Conservation (phyloP, 2,888 invertebrate genomes). For the Chironomus riparius region DNA sequence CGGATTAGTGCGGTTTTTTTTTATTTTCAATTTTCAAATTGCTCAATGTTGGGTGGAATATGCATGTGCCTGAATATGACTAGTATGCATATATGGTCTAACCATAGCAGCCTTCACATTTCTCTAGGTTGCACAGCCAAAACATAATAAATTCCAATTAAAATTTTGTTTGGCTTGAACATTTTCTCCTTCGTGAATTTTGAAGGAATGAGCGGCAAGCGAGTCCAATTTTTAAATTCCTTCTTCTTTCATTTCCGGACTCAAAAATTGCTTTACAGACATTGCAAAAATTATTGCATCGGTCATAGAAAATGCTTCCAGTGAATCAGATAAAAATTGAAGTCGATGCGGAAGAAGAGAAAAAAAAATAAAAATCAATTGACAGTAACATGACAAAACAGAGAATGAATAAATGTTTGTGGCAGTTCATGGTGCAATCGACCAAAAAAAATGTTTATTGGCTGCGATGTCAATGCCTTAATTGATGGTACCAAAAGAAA, state of each 20-base stretch:
- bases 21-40: constrained; percentile 1
- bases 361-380: background rate
- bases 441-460: background rate
- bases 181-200: background rate
- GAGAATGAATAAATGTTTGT: background rate
- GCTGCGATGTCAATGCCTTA: background rate
- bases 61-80: background rate
- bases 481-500: background rate
- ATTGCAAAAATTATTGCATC: no score
- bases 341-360: background rate
- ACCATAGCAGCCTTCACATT: constrained; percentile 1
- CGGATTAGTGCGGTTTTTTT: background rate
- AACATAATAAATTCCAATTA: background rate
- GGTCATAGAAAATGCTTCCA: background rate
- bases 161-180: constrained; percentile 19
- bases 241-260: background rate
- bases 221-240: background rate
- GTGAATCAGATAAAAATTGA: background rate
- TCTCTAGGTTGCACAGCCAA: background rate
- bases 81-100: background rate
- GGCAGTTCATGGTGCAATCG: background rate
- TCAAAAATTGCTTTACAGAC: background rate
- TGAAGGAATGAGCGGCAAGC: background rate
- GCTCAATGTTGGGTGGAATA: constrained; percentile 1
- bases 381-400: constrained; percentile 1